phyloP scores from a whole-genome alignment of 2,797 vertebrate genomes.

The Falco biarmicus region DNA sequence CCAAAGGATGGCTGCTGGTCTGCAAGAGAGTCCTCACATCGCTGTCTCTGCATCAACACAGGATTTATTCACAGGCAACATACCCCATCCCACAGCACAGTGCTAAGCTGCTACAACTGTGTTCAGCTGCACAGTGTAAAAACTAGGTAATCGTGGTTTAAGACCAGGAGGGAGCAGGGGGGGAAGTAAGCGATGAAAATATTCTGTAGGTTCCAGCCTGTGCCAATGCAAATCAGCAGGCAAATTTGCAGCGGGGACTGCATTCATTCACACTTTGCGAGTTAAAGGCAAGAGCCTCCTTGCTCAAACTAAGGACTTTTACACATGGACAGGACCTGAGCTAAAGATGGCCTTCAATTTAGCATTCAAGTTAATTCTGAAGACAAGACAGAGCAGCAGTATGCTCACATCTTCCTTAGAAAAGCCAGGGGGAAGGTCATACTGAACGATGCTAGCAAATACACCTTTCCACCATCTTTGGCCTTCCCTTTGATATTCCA shows the following conservation, averaged over 20 bases:
- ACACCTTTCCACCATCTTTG: background rate
- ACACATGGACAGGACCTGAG: background rate
- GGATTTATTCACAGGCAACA: accelerated
- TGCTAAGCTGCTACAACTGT: background rate
- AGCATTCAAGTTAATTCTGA: background rate
- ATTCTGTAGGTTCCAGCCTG: background rate
- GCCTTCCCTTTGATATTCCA: background rate
- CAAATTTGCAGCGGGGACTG: background rate
- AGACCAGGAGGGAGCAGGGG: background rate
- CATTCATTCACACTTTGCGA: background rate
- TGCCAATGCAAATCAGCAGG: background rate
- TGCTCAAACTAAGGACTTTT: background rate
- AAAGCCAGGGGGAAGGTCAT: background rate
- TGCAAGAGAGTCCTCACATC: background rate
- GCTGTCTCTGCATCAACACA: background rate
- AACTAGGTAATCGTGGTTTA: background rate
- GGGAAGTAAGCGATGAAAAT: background rate
- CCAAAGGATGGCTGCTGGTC: background rate
- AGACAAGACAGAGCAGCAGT: background rate
- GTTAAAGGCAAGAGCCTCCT: background rate
- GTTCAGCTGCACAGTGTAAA: background rate
- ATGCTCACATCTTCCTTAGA: background rate
- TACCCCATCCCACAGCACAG: background rate
- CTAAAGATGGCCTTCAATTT: background rate
- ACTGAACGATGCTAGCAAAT: background rate